Base-by-base conservation (phyloP, 2,888 invertebrate genomes). In the Euzetes globulus region DNA sequence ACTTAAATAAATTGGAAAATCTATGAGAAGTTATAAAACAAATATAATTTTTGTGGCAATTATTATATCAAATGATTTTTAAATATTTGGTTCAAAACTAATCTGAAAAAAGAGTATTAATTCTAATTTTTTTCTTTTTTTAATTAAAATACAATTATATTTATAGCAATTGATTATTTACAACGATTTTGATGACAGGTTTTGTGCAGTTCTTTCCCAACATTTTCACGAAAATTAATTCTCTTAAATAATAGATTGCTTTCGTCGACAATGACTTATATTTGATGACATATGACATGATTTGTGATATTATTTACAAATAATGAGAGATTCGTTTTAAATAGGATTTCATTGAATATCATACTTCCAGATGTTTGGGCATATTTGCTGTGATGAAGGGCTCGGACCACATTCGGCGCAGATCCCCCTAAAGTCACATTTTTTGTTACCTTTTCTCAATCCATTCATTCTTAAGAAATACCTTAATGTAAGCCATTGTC, bases 401-500 rank as follows among this genome's bases (percentile, higher is more conserved):
- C 84, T 94, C 96, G 82, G 92, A 93, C 97, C 97, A 97, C 96
- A 97, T 97, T 81, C 95, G 88, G 82, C 94, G 87, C 80, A 97
- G 86, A 86, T 97, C 97, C 78, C 97, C 96, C 95, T 96, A 84
- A 9, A 83, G 85, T 1, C 50, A 50, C 2, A 29, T 70, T 45
- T 63, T 63, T n/a, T 63, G 13, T 65, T 13, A 41, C 13, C 41
- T 41, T 7, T 41, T 11, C 41, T 41, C 41, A 41, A n/a, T n/a
- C n/a, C 11, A 41, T 41, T 11, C 6, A 41, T 13, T 33, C 33
- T 33, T 19, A 25, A 19, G 17, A 41, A 81, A 81, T 84, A 94
- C 95, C 89, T 95, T 96, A 79, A 97, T 87, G 85, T 97, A 97
- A 79, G 97, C 97, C 96, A 97, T 97, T 79, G 95, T 92, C 80